phyloP scores from a whole-genome alignment of 2,797 vertebrate species.

The Craterocephalus amniculus region DNA sequence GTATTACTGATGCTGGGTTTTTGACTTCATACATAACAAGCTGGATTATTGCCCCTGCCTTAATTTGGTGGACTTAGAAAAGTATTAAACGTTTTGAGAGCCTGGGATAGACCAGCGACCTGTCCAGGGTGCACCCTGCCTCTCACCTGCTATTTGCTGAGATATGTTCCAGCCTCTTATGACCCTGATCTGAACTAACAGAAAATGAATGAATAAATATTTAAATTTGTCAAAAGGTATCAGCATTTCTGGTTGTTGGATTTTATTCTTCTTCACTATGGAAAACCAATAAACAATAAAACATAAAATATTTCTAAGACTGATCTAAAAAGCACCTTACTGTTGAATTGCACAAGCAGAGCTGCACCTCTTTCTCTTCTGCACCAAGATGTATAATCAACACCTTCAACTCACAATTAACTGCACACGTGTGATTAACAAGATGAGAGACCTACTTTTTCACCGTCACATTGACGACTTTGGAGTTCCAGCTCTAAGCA shows the following conservation, averaged over 20 bases:
- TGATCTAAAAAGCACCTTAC: conserved; percentile 31
- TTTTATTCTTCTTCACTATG: too few relatives aligned
- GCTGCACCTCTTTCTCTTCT: conserved; percentile 26
- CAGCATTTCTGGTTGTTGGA: background rate
- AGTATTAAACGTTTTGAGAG: too few relatives aligned
- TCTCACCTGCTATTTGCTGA: too few relatives aligned
- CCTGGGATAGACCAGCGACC: too few relatives aligned
- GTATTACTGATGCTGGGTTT: background rate
- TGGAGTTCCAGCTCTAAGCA: conserved; percentile 59
- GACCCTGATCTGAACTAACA: too few relatives aligned
- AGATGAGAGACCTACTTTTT: conserved; percentile 70
- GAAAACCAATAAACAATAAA: background rate
- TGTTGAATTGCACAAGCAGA: conserved; percentile 11
- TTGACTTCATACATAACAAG: background rate
- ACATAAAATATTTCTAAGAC: conserved; percentile 1
- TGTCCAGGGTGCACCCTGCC: too few relatives aligned
- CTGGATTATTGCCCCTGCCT: background rate
- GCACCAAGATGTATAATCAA: conserved; percentile 64
- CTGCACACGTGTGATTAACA: conserved; percentile 68
- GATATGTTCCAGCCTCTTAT: too few relatives aligned
- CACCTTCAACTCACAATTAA: conserved; percentile 57
- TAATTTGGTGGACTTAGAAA: background rate
- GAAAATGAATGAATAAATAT: background rate
- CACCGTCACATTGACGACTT: conserved; percentile 51
- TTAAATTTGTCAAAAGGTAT: background rate